Evolutionary conservation across 2,888 invertebrate genomes (phyloP), one percentile per base, ranked within the genome.

Genomic region (Ceramica pisi): DNA sequence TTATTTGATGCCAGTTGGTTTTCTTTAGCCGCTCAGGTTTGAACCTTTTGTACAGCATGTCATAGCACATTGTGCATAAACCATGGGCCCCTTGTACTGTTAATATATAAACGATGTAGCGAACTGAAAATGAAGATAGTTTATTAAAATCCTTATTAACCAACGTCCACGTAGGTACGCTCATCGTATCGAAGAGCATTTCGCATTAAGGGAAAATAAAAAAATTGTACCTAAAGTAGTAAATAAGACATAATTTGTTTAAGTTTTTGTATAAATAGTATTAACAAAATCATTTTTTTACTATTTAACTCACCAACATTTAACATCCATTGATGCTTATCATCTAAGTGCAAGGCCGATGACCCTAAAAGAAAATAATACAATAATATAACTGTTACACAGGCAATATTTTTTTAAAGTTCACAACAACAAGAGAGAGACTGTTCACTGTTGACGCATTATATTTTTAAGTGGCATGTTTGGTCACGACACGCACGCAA

Each of bases 221-320:
- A 2, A 31, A 5, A 31, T 31, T 31, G 2, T 31, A n/a, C n/a
- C n/a, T n/a, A 3, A 31, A 31, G 31, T 31, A 31, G 31, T 31
- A 31, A 31, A 31, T 31, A 31, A 2, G 31, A 31, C 31, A 31
- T 26, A 3, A 3, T 4, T 26, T 3, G 26, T 26, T 26, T 26
- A 26, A 26, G 2, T 26, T 26, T 26, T 26, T 2, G 2, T 3
- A 26, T 26, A 26, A 26, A 26, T 26, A 26, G 26, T 26, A 26
- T 26, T 26, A 3, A 26, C 26, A 26, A 26, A 26, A 3, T 4
- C 26, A 26, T 26, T 26, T 26, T 26, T 2, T 26, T 7, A 46
- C 0, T 19, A 9, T 9, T 26, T 16, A 3, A 87, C 92, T 90
- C 51, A 92, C 92, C 90, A 44, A 87, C 38, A 57, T 50, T 62